Conservation (phyloP, 2,888 invertebrate genomes). For the Tenthredo notha region DNA sequence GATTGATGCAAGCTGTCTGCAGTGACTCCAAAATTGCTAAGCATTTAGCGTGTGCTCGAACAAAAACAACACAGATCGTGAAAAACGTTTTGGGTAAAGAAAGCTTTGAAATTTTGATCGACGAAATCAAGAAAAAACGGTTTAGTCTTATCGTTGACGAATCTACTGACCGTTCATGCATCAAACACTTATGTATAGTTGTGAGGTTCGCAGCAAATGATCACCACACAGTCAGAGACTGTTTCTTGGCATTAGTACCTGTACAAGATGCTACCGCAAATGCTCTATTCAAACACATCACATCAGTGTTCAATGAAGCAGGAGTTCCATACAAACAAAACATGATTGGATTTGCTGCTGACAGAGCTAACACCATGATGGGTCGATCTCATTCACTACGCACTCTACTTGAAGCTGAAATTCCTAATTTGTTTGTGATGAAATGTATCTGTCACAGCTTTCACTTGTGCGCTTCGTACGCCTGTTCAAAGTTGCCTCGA, state of each 20-base stretch:
- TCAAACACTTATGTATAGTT: background rate
- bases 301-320: background rate
- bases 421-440: conserved; percentile 64
- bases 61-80: no score
- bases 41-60: no score
- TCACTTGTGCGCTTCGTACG: conserved; percentile 64
- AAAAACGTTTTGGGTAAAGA: no score
- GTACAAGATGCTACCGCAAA: background rate
- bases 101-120: no score
- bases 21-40: no score
- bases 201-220: background rate
- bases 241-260: background rate
- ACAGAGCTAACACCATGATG: background rate
- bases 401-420: background rate
- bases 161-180: conserved; percentile 5
- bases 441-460: conserved; percentile 54
- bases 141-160: background rate
- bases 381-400: background rate
- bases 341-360: conserved; percentile 7
- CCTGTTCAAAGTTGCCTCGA: conserved; percentile 63
- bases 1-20: no score
- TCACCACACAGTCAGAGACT: background rate
- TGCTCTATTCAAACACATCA: background rate
- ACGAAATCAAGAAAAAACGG: no score
- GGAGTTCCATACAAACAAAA: background rate